These are phyloP conservation scores for Pygocentrus nattereri DNA, from an alignment of 2,797 vertebrate species.

Conservation along the genomic window DNA sequence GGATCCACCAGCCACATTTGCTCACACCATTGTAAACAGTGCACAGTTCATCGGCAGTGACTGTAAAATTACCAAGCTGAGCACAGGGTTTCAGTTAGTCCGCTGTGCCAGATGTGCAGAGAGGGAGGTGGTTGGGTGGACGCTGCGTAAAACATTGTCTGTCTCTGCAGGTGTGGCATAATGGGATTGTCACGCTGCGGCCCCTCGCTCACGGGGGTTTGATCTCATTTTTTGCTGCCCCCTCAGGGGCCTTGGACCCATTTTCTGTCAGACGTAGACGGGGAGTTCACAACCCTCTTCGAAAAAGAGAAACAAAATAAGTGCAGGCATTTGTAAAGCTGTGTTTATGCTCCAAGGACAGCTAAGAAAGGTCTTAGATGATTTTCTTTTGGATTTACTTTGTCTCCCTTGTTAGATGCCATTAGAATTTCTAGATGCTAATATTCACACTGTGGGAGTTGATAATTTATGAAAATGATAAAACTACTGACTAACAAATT, in stretches of 20 bases:
- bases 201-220: conserved; percentile 19
- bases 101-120: conserved; percentile 26
- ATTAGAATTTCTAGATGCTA: not conserved
- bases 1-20: not conserved
- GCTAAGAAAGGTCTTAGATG: not conserved
- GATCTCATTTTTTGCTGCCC: conserved; percentile 44
- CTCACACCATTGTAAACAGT: not conserved
- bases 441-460: not conserved
- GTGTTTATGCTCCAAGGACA: not conserved
- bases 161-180: conserved; percentile 49
- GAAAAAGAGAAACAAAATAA: not conserved
- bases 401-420: not conserved
- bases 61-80: conserved; percentile 11
- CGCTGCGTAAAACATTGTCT: conserved; percentile 44
- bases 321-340: not conserved
- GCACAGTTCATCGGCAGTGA: not conserved
- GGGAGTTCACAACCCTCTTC: conserved; percentile 3
- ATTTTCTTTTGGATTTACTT: not conserved
- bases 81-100: not conserved
- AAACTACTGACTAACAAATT: not conserved
- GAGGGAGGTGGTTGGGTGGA: conserved; percentile 16
- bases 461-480: conserved; percentile 13
- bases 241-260: not conserved
- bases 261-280: conserved; percentile 21
- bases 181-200: conserved; percentile 51